Evolutionary conservation across 1,140 invertebrate species (phyloP).

Genomic region (Conus ventricosus): DNA sequence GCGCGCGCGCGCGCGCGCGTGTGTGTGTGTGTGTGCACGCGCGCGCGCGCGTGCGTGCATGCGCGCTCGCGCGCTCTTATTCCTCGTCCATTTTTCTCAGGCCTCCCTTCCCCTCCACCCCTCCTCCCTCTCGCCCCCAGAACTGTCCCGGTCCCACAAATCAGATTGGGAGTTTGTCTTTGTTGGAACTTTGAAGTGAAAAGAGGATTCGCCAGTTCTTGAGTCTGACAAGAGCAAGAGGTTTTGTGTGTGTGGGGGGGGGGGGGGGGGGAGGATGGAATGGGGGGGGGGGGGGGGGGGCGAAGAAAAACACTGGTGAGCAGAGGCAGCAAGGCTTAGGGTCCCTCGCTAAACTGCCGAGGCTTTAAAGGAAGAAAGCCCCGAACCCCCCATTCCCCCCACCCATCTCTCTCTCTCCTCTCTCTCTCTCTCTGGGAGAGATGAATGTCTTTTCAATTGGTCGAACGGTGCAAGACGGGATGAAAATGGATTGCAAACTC

Average conservation of each 20-base stretch:
- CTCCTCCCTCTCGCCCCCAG: not conserved
- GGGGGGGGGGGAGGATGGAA: not conserved
- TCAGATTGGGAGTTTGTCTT: constrained; percentile 1
- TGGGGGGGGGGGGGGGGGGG: not conserved
- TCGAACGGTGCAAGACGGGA: not conserved
- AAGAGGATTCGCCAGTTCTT: constrained; percentile 9
- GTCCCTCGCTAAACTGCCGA: not conserved
- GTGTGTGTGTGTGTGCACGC: too few species aligned
- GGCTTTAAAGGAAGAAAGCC: not conserved
- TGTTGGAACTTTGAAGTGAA: constrained; percentile 20
- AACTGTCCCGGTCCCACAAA: not conserved
- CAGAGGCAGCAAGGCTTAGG: not conserved
- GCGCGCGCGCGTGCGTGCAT: too few species aligned
- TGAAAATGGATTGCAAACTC: not conserved
- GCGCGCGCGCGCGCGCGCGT: too few species aligned
- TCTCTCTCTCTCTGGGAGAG: not conserved
- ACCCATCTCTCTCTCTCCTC: too few species aligned
- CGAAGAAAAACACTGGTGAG: not conserved
- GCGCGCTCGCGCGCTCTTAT: not conserved
- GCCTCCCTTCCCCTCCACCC: not conserved
- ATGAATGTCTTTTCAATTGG: constrained; percentile 24
- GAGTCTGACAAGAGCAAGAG: not conserved
- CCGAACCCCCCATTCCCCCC: too few species aligned
- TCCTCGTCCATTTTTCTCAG: not conserved
- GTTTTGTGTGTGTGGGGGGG: too few species aligned